Evolutionary conservation across 2,888 invertebrate species (phyloP), one percentile per base, ranked within the genome.

Genomic region (Meiosimyza platycephala): DNA sequence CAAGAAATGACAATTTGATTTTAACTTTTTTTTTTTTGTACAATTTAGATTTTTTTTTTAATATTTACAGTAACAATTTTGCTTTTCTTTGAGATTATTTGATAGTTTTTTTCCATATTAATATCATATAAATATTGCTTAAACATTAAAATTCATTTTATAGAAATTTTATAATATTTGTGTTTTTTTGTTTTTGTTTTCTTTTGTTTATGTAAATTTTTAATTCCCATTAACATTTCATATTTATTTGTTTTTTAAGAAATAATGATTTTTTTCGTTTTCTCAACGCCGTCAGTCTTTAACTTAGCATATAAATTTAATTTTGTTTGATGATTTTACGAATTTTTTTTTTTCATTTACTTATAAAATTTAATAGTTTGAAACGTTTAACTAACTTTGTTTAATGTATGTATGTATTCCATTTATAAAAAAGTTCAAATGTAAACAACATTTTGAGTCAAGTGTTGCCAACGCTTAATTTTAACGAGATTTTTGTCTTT

Each of bases 221-320:
- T 28, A 28, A 28, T 28, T 28, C 28, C 4, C 28, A 40, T 40
- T 40, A 40, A 40, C 40, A 40, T 9, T 40, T 40, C 1, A 40
- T 40, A 7, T 40, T 51, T 60, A 52, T 50, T 62, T 52, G 57
- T 50, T 9, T 54, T 63, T 52, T 63, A 6, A 48, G 7, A 50
- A 33, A 57, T 62, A 47, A 54, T 71, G 59, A 66, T 52, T 66
- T 62, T 75, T 74, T 72, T 79, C 78, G 78, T 79, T 76, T 80
- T 78, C 71, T 74, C 77, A 84, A 83, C 84, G 80, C 80, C 84
- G 82, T 85, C 84, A 84, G 85, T 84, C 84, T 84, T 84, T 80
- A 83, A 84, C 83, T 82, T 84, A 81, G 73, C 51, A 66, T 72
- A 67, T 75, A 73, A 71, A 55, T 66, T 67, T 68, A 48, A 13